Conservation (phyloP, 2,797 vertebrate species). For the Sylvilagus floridanus region DNA sequence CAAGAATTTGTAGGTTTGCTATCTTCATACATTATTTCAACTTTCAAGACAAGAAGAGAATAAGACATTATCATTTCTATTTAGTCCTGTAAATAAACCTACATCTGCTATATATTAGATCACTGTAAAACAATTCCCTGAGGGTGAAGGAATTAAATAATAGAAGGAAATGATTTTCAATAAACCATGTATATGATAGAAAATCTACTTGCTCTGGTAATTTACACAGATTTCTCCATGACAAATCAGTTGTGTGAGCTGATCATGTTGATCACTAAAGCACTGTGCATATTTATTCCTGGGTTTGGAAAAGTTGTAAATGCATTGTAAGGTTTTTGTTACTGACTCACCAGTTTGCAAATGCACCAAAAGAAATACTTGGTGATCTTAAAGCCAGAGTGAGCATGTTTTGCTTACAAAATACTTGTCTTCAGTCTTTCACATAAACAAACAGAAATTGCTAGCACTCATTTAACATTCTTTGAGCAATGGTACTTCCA, state of each 20-base stretch:
- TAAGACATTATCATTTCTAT: conserved; percentile 53
- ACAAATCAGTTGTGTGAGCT: conserved; percentile 67
- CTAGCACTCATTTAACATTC: not conserved
- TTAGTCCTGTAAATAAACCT: conserved; percentile 65
- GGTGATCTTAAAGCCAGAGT: conserved; percentile 35
- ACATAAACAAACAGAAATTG: conserved; percentile 15
- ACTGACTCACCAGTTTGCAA: conserved; percentile 54
- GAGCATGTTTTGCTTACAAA: conserved; percentile 32
- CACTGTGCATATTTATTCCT: conserved; percentile 29
- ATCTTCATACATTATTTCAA: conserved; percentile 5
- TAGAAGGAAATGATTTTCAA: conserved; percentile 72
- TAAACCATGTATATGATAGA: conserved; percentile 70
- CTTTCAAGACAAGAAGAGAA: conserved; percentile 36
- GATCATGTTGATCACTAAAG: conserved; percentile 57
- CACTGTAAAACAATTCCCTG: conserved; percentile 69
- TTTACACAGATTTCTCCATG: conserved; percentile 71
- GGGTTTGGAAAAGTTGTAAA: conserved; percentile 55
- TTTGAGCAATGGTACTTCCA: not conserved
- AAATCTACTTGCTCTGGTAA: conserved; percentile 49
- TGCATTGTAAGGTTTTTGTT: not conserved
- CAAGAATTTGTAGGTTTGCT: conserved; percentile 4
- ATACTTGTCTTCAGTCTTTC: conserved; percentile 53
- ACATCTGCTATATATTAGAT: conserved; percentile 59
- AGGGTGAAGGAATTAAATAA: conserved; percentile 68
- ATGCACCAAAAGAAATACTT: not conserved